Base-by-base conservation (phyloP, 2,113 vertebrate genomes). In the Colossoma macropomum region DNA sequence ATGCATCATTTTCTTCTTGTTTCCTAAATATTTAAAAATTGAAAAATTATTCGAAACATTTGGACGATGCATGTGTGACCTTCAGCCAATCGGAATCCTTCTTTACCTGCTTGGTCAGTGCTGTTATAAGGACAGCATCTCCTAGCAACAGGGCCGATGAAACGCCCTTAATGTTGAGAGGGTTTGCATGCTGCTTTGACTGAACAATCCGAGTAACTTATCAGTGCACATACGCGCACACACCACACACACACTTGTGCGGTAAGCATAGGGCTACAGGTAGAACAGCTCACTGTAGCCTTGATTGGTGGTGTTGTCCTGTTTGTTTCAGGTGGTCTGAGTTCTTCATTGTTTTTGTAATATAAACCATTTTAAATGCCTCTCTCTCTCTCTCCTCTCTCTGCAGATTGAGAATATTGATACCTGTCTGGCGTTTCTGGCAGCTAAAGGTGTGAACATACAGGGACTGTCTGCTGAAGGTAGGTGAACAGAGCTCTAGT, bases 381-480 rank as follows among this genome's bases (percentile, higher is more conserved):
- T 65, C 23, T 79, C 23, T 77, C 28, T 65, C 17, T 70, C 25
- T 63, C 25, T 30, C 54, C 75, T 62, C 52, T 79, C 17, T 71
- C 48, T 75, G 69, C 90, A 99, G 98, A 96, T 99, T 94, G 97
- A 99, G 95, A 99, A 99, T 92, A 99, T 99, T 87, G 96, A 99
- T 82, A 95, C 95, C 17, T 99, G 98, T 92, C 95, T 99, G 93
- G 96, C 96, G 94, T 99, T 99, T 94, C 93, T 99, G 95, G 98
- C 96, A 94, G 97, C 97, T 34, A 99, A 98, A 94, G 98, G 98
- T 87, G 97, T 99, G 88, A 99, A 98, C 93, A 98, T 98, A 93
- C 98, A 99, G 93, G 98, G 98, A 84, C 95, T 99, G 90, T 99
- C 97, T 91, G 96, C 98, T 72, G 98, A 99, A 95, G 98, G 98